Evolutionary conservation across 2,113 vertebrate genomes (phyloP), one percentile per base, ranked within the genome.

Genomic region (Plestiodon gilberti): DNA sequence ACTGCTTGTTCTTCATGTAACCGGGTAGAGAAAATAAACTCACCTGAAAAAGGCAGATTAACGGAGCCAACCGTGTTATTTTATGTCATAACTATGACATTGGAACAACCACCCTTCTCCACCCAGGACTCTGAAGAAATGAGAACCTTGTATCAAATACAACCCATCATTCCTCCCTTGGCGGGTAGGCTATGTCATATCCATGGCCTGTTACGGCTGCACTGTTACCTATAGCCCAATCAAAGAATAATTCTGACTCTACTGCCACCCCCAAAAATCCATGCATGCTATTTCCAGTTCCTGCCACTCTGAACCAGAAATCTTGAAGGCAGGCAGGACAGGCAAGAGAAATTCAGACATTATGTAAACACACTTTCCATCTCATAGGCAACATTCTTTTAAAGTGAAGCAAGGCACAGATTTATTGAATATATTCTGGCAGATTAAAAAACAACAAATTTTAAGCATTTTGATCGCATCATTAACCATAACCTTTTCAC

Each of bases 401-500:
- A 22, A 73, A 86, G 57, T 73, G 38, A 78, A 79, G 55, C 48
- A 86, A 87, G 85, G 85, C 85, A 87, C 85, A 28, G 59, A 30
- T 81, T 81, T 87, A 87, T 81, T 74, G 69, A 86, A 64, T 52
- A 65, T 40, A 70, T 43, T 67, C 81, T 64, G 25, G 40, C 71
- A 75, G 38, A 48, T 86, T 61, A 35, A 81, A 80, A 73, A 73
- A 73, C 33, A 61, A 70, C 13, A 43, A 28, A 48, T 48, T 38
- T 64, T 65, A 75, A 38, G 40, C n/a, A 73, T 62, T 86, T 77
- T 55, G 70, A 75, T 35, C 38, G n/a, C 23, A 65, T 80, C 59
- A 64, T 81, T 43, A 65, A 87, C n/a, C 20, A 67, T 65, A 81
- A 74, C 18, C 38, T 18, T 80, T 81, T 87, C 85, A 87, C 70